Base-by-base conservation (phyloP, 2,113 vertebrate genomes). In the Misgurnus mizolepis region DNA sequence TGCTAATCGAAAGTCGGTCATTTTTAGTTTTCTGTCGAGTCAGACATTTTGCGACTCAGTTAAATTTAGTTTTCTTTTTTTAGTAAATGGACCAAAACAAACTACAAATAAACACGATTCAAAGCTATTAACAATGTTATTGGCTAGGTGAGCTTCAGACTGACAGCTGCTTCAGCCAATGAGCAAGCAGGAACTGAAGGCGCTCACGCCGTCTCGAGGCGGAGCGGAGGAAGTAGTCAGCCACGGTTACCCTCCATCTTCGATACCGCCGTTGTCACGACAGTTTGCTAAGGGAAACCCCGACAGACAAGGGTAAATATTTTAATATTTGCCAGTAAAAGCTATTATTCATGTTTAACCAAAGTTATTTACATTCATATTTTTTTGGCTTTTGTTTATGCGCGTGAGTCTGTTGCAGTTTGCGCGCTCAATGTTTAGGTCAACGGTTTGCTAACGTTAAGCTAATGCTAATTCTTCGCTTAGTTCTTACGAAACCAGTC, bases 161-260 rank as follows among this genome's bases (percentile, higher is more conserved):
- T 47, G 79, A 77, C 79, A 77, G 70, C 47, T 17, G 41, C 4
- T 34, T 11, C 1, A 73, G 27, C 85, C 82, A 84, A 84, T 82
- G 61, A 84, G 18, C 64, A 7, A 58, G 12, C 58, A 22, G 8
- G 9, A 39, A 11, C 9, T 1, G 12, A 43, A 50, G n/a, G 43
- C 5, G 47, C 55, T 3, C 41, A 17, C 41, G 45, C 43, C 5
- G 12, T 61, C 58, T 40, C 50, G 78, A n/a, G 5, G 55, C 41
- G 81, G 80, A 80, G 75, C 66, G 49, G 75, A 22, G 73, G 61
- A 80, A 79, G 67, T 27, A 22, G 68, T 55, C 50, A 55, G 47
- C 70, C 55, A 71, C 81, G 67, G 82, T 79, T 55, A 80, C 55
- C 82, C 80, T 86, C 85, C 85, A 86, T 86, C 60, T 86, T 84